These are phyloP conservation scores for Suricata suricatta DNA, from an alignment of 2,113 vertebrate genomes.

Conservation along the genomic window DNA sequence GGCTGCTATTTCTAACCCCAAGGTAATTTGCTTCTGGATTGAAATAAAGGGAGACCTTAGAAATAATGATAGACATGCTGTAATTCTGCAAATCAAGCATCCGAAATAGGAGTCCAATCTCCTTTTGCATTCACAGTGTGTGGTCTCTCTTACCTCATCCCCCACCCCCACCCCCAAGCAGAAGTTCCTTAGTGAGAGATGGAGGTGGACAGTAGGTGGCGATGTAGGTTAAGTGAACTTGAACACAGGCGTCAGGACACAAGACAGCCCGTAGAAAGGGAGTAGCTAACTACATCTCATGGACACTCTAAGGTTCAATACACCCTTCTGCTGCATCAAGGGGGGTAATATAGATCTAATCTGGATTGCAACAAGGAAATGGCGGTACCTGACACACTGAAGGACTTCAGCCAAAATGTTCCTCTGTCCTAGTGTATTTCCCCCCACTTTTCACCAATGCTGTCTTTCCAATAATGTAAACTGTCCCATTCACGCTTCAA, in stretches of 20 bases:
- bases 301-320: not conserved
- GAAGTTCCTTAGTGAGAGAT: not conserved
- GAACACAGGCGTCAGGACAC: not conserved
- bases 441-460: not conserved
- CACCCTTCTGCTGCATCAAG: not conserved
- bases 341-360: not conserved
- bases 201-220: conserved; percentile 45
- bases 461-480: not conserved
- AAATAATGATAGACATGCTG: not conserved
- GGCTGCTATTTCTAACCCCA: not conserved
- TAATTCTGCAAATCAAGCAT: not conserved
- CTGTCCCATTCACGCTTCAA: not conserved
- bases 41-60: not conserved
- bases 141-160: not conserved
- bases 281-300: too few species aligned
- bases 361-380: not conserved
- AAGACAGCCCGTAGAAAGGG: not conserved
- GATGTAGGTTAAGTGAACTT: not conserved
- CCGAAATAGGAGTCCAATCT: not conserved
- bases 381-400: too few species aligned
- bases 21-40: conserved; percentile 26
- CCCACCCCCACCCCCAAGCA: not conserved
- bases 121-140: rapidly evolving
- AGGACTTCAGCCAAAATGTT: not conserved
- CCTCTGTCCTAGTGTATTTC: not conserved